phyloP scores from a whole-genome alignment of 2,113 vertebrate species.

The Heterotis niloticus region DNA sequence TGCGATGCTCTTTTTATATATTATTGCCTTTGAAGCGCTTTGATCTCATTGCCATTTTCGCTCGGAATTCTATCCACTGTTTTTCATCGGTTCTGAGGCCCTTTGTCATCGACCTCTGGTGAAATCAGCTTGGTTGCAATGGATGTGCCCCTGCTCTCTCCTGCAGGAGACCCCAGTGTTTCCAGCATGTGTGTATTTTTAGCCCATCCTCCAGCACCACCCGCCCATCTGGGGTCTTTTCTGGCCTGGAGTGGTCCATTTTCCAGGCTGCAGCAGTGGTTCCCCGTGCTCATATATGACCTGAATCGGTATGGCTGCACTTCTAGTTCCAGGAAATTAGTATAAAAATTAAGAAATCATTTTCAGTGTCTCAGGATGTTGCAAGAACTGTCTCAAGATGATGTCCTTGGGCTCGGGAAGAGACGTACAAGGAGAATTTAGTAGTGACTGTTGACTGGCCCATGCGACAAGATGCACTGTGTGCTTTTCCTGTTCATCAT shows the following conservation, averaged over 20 bases:
- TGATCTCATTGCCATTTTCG: no score
- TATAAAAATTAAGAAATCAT: no score
- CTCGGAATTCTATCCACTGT: not conserved
- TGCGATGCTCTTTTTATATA: no score
- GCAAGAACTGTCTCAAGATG: not conserved
- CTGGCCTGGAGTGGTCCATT: not conserved
- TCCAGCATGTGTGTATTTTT: constrained; percentile 6
- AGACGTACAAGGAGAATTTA: not conserved
- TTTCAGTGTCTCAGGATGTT: not conserved
- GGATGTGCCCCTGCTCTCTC: not conserved
- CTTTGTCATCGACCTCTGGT: not conserved
- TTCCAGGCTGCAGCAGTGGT: no score
- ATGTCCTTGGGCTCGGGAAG: not conserved
- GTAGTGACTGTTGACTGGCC: no score
- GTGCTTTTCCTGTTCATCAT: not conserved
- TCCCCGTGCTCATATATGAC: no score
- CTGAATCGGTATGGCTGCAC: no score
- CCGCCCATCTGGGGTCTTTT: not conserved
- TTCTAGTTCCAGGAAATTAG: no score
- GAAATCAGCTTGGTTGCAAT: not conserved
- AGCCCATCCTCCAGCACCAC: not conserved
- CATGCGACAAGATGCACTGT: not conserved
- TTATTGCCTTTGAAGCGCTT: no score
- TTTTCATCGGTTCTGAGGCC: not conserved
- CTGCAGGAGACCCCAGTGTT: not conserved